Conservation (phyloP, 2,797 vertebrate genomes). For the Buphagus erythrorhynchus region DNA sequence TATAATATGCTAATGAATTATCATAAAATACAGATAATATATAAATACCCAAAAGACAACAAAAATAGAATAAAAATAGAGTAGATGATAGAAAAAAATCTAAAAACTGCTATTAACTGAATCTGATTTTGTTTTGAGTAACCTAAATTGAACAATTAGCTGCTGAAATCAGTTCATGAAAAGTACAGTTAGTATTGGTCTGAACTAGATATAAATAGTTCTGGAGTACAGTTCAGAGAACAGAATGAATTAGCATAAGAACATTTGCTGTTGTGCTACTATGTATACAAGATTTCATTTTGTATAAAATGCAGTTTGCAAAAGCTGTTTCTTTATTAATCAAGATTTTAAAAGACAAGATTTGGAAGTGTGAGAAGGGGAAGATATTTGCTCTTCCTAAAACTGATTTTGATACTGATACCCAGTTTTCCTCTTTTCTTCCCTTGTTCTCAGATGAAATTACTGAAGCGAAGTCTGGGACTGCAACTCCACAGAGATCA, state of each 20-base stretch:
- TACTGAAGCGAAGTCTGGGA: slow-evolving; percentile 91
- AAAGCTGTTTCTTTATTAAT: neutral
- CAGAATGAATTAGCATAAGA: neutral
- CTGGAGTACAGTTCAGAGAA: neutral
- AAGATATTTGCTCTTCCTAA: neutral
- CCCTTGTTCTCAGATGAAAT: slow-evolving; percentile 85
- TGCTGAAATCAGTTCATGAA: neutral
- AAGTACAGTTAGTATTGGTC: neutral
- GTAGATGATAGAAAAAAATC: neutral
- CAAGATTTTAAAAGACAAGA: neutral
- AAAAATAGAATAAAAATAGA: neutral
- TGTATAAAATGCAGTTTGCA: neutral
- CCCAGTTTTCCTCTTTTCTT: neutral
- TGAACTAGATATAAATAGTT: neutral
- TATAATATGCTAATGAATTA: neutral
- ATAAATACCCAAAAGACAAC: neutral
- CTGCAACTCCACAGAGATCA: slow-evolving; percentile 91
- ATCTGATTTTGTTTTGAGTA: neutral
- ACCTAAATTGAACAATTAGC: neutral
- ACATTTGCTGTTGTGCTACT: neutral
- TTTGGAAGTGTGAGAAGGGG: neutral
- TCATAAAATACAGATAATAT: neutral
- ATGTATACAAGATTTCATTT: neutral
- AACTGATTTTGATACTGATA: neutral
- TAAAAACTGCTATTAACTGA: neutral